Base-by-base conservation (phyloP, 2,797 vertebrate genomes). In the Nannoperca australis region DNA sequence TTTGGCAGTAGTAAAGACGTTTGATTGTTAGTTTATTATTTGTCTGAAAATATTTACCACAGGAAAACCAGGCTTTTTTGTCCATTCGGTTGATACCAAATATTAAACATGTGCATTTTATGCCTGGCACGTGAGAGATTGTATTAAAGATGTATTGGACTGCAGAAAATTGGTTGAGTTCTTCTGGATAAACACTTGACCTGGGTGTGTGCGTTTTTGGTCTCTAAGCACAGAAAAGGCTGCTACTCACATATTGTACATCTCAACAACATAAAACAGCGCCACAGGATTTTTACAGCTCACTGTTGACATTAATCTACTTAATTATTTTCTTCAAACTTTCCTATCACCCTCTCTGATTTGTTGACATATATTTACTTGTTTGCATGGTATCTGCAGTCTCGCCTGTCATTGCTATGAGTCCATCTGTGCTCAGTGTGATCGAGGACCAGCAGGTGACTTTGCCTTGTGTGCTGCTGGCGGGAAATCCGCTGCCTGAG, bases 401-500 rank as follows among this genome's bases (percentile, higher is more conserved):
- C 4, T 81, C 88, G 12, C 98, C 98, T 10, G 89, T 97, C 70
- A 96, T 99, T 88, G 97, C 97, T 54, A 90, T 96, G 84, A 98
- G 97, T 91, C 97, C 97, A 0, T 62, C 95, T 1, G 92, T 94
- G 72, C 94, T 96, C 87, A 97, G 89, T 56, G 96, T 99, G 30
- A 94, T 98, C 12, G 96, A 98, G 90, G 96, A 97, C 61, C 98
- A 99, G 88, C 97, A 96, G 84, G 82, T 99, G 64, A 98, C 96
- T 66, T 92, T 99, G 81, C 96, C 98, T 0, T 99, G 98, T 73
- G 91, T 97, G 53, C 82, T 99, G 1, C 85, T 99, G 76, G 96
- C 97, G 84, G 98, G 98, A 62, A 98, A 98, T 88, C 98, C 98
- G 0, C 94, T 99, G 70, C 98, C 98, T 58, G 95, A 97, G 44